Conservation (phyloP, 2,888 invertebrate genomes). For the Philonicus albiceps region DNA sequence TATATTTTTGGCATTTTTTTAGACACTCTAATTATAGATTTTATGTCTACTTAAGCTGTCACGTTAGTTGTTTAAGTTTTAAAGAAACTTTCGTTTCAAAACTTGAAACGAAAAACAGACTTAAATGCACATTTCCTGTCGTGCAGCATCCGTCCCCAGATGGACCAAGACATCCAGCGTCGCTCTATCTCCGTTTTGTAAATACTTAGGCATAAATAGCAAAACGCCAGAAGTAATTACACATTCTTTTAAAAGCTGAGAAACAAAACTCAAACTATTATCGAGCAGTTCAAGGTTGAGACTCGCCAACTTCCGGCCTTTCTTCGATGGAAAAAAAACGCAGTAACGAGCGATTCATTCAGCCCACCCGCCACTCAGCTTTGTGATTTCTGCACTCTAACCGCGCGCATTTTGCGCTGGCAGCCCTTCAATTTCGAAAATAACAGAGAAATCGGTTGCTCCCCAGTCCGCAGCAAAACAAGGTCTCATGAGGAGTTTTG, state of each 20-base stretch:
- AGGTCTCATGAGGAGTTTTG: background rate
- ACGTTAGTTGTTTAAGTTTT: background rate
- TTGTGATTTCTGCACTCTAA: background rate
- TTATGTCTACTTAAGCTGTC: background rate
- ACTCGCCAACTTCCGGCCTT: background rate
- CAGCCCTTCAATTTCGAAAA: slow-evolving; percentile 5
- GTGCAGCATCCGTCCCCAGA: background rate
- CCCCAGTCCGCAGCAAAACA: background rate
- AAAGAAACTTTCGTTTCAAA: background rate
- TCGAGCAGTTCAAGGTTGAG: slow-evolving; percentile 9
- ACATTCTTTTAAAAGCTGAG: background rate
- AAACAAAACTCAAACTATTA: background rate
- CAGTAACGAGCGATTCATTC: background rate
- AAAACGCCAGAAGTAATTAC: background rate
- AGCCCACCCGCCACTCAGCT: background rate
- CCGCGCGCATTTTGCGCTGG: background rate
- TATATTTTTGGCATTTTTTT: too few species aligned
- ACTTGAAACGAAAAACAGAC: background rate
- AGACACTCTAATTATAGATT: too few species aligned
- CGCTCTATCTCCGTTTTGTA: background rate
- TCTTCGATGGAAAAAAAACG: background rate
- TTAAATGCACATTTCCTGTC: background rate
- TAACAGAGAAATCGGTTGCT: slow-evolving; percentile 3
- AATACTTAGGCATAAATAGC: background rate
- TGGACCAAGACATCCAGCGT: background rate